Evolutionary conservation across 2,888 invertebrate genomes (phyloP), one percentile per base, ranked within the genome.

Genomic region (Andrena flavipes): DNA sequence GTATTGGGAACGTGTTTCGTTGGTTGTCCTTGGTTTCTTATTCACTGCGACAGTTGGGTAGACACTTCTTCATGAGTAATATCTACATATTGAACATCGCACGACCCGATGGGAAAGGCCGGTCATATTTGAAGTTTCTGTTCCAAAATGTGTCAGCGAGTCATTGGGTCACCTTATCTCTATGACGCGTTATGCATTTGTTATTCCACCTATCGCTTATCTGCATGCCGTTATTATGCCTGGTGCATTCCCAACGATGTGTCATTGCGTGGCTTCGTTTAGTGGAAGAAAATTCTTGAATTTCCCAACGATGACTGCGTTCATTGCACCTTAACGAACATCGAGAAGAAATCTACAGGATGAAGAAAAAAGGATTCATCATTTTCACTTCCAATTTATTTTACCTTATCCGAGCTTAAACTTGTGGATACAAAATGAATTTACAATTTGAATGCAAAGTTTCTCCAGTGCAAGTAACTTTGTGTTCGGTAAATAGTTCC

Each of bases 131-230:
- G 59, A 30, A 51, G 54, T 29, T n/a, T 26, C 48, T 33, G 33
- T 30, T 56, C 23, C 56, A 49, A 79, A 82, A 76, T 69, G 48
- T 68, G 49, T 29, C 49, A 60, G 60, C 83, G 71, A 75, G 80
- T 54, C 71, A 76, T 56, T 76, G 23, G 83, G 35, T 54, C 30
- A 64, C 35, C 74, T 80, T 83, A 84, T 84, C 83, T 72, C 33
- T 29, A 49, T 76, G 77, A 62, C 72, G 71, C 74, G 79, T 77
- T 84, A 81, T 75, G 72, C 84, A 84, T 84, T 85, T 82, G 82
- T 85, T 84, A 80, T 84, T 84, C 76, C 76, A 73, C 74, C 76
- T 76, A 80, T 65, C 75, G 74, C 74, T 79, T 85, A 85, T 85
- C 84, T 84, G 84, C 77, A 72, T 79, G 80, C 71, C 72, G 76